Percentiles rank a stretch among this genome's conserved stretches.
Evolutionary conservation across 2,888 invertebrate species (phyloP).

Genomic region (Deilephila elpenor): DNA sequence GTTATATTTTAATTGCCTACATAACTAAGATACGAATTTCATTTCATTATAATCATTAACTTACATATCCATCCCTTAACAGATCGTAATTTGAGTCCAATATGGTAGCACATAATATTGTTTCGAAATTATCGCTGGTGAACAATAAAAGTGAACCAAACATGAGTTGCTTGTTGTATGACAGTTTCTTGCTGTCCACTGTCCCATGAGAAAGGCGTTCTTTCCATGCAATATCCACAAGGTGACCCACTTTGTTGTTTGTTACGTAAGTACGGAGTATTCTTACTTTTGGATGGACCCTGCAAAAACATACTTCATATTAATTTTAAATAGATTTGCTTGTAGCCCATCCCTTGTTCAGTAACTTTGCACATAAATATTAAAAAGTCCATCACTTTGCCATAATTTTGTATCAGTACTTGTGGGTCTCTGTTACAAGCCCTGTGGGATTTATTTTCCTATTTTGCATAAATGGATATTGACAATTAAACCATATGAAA

Average conservation of each 20-base stretch:
- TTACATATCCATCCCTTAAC: constrained; percentile 83
- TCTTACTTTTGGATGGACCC: constrained; percentile 78
- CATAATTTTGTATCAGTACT: no score
- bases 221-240: constrained; percentile 71
- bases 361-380: no score
- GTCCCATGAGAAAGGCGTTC: constrained; percentile 53
- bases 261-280: constrained; percentile 69
- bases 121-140: constrained; percentile 87
- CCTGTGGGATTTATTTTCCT: no score
- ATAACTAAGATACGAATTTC: no score
- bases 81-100: constrained; percentile 75
- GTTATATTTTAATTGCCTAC: no score
- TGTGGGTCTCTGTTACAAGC: no score
- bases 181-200: constrained; percentile 56
- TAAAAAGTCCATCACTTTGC: no score
- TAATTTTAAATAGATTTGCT: not conserved
- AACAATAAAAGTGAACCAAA: constrained; percentile 90
- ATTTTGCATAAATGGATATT: no score
- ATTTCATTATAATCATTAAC: constrained; percentile 40
- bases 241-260: constrained; percentile 73
- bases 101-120: constrained; percentile 88
- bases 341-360: no score
- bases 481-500: no score
- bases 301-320: constrained; percentile 45
- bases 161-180: constrained; percentile 84